These are phyloP conservation scores for Cryptocheilus praepositus DNA, from an alignment of 2,888 invertebrate species.

Conservation along the genomic window DNA sequence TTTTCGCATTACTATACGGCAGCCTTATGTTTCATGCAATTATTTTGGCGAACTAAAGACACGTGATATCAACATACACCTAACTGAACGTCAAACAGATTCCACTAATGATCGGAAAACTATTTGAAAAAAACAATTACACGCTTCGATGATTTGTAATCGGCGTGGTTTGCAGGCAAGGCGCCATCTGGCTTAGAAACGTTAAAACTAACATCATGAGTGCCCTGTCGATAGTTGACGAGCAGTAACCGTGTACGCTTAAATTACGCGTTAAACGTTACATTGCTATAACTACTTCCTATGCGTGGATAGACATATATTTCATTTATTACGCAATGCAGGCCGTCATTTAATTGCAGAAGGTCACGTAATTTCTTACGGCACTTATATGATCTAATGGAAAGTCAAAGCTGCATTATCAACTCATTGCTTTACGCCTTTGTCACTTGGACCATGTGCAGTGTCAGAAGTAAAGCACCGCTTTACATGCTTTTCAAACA, in stretches of 20 bases:
- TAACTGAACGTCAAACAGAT: no score
- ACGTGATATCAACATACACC: no score
- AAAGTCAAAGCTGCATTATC: neutral
- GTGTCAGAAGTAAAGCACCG: neutral
- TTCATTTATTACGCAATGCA: constrained; percentile 9
- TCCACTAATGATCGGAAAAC: no score
- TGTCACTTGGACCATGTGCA: neutral
- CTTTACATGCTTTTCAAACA: neutral
- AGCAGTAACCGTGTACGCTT: neutral
- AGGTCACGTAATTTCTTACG: neutral
- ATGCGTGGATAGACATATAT: neutral
- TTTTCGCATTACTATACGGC: no score
- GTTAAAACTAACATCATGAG: neutral
- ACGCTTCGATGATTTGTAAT: neutral
- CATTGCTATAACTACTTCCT: neutral
- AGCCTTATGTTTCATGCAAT: no score
- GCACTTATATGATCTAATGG: neutral
- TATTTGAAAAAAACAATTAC: neutral
- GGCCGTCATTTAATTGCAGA: constrained; percentile 9
- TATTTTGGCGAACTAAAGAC: no score
- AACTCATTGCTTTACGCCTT: neutral
- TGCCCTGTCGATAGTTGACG: neutral
- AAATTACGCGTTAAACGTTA: neutral
- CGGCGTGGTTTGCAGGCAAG: neutral
- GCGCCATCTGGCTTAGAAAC: neutral